Base-by-base conservation (phyloP, 1,140 invertebrate genomes). In the Megalonaias nervosa region DNA sequence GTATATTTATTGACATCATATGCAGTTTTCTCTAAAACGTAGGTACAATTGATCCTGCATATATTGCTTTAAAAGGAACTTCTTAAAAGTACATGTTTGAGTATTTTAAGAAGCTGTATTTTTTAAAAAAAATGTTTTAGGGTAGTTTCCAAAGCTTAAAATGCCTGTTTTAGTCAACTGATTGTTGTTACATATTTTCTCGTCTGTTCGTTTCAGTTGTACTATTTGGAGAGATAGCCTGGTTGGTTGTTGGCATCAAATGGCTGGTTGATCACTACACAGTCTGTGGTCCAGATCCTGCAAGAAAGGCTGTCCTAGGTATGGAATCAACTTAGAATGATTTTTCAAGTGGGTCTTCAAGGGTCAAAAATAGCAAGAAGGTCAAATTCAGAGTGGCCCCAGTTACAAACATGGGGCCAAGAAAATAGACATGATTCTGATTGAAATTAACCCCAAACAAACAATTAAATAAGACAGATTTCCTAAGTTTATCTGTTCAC, bases 271-370 rank as follows among this genome's bases (percentile, higher is more conserved):
- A 92, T 80, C 94, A 94, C 88, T 96, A 96, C 89, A 87, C 93
- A 77, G 92, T 92, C 26, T 96, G 95, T 88, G 93, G 93, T 57
- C 92, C 94, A 69, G 93, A 94, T 79, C 91, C 93, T 82, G 93
- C 94, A 57, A 96, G 95, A 88, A 94, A 95, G 88, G 93, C 94
- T 73, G 93, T 96, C 81, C 91, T 97, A 88, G 95, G 95, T 96
- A 92, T 93, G 92, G 90, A 76, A 62, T 23, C 75, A 55, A 73
- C 64, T 65, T 58, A 59, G 19, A 21, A 48, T 2, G 55, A 57
- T 31, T 56, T 38, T 71, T 71, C 19, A 62, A 60, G 59, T 16
- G 60, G n/a, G 31, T 62, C 61, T 1, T 17, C 17, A 26, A 12
- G 12, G 66, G 5, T 67, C 17, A 67, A 67, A 67, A 67, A 21